A percentile compares a stretch with the other conserved stretches of the same genome.
phyloP scores from a whole-genome alignment of 2,113 vertebrate species.

The Porphyrio hochstetteri region DNA sequence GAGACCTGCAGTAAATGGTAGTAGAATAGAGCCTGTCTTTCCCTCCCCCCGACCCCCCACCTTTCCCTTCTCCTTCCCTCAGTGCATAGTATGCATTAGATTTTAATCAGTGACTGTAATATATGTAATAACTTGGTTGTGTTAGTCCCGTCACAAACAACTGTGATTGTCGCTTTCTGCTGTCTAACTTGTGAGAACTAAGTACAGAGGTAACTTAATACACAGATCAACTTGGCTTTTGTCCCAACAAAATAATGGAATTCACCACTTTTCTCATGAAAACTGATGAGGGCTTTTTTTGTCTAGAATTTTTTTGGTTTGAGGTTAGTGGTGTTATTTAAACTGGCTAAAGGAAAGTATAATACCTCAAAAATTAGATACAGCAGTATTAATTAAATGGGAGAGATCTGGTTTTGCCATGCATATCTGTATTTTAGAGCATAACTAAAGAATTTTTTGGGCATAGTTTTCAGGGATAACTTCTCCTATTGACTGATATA shows the following conservation, averaged over 20 bases:
- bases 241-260: constrained; percentile 27
- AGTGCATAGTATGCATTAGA: not conserved
- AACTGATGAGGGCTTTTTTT: constrained; percentile 8
- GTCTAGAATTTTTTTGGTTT: not conserved
- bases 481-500: constrained; percentile 41
- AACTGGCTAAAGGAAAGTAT: not conserved
- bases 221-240: constrained; percentile 17
- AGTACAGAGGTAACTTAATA: constrained; percentile 22
- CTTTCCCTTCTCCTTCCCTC: not conserved
- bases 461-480: constrained; percentile 24
- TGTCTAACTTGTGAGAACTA: not conserved
- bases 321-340: not conserved
- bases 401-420: constrained; percentile 16
- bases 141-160: not conserved
- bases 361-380: constrained; percentile 36
- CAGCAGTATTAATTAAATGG: constrained; percentile 17
- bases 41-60: no score
- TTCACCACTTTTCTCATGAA: constrained; percentile 43
- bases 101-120: not conserved
- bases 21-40: not conserved
- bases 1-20: not conserved
- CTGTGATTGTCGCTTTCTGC: not conserved
- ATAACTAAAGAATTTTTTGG: constrained; percentile 57
- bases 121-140: not conserved
- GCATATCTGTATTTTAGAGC: constrained; percentile 44